phyloP scores from a whole-genome alignment of 2,113 vertebrate genomes.

The Sapajus apella region DNA sequence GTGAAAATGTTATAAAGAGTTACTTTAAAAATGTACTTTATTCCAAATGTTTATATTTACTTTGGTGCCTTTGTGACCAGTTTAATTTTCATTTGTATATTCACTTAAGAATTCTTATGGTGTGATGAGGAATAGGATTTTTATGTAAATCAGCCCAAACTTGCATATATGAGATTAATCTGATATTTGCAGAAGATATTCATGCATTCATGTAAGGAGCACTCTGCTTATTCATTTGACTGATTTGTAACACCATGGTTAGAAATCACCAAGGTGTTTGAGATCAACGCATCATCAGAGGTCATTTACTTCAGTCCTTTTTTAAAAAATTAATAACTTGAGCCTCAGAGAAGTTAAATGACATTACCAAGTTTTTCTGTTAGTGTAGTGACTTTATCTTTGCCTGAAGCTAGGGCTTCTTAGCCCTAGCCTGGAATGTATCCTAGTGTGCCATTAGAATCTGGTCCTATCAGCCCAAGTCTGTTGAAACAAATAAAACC shows the following conservation, averaged over 20 bases:
- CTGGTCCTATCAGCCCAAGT: not conserved
- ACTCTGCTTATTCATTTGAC: not conserved
- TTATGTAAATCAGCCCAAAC: not conserved
- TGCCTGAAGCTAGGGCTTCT: not conserved
- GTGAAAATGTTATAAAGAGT: not conserved
- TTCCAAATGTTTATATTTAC: not conserved
- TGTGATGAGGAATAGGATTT: not conserved
- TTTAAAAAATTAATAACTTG: not conserved
- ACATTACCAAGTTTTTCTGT: not conserved
- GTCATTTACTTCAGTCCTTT: not conserved
- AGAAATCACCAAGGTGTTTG: not conserved
- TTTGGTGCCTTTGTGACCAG: not conserved
- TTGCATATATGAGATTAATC: not conserved
- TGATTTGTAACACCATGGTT: not conserved
- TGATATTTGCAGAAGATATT: not conserved
- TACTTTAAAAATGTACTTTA: not conserved
- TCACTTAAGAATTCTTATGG: not conserved
- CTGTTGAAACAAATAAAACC: not conserved
- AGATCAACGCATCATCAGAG: not conserved
- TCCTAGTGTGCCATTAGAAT: not conserved
- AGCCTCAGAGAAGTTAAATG: not conserved
- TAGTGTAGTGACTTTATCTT: not conserved
- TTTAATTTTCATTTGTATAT: conserved; percentile 25
- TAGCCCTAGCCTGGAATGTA: not conserved
- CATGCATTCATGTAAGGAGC: not conserved